Evolutionary conservation across 2,113 vertebrate genomes (phyloP).

Genomic region (Pao palembangensis): DNA sequence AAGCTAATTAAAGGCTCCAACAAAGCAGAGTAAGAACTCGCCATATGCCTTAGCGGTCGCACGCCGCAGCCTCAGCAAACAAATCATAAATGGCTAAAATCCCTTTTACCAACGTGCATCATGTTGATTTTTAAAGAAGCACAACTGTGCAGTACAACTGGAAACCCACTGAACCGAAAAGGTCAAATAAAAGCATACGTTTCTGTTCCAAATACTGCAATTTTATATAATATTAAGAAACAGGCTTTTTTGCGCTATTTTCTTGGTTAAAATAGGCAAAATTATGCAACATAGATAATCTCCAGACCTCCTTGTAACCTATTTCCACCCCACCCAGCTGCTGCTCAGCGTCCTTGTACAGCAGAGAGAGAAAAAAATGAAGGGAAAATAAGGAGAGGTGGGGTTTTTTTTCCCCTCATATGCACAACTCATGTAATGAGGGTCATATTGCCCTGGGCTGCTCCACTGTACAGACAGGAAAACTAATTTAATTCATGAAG

Average conservation of each 20-base stretch:
- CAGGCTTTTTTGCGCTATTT: neutral
- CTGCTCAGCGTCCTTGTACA: slow-evolving; percentile 17
- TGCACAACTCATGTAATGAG: slow-evolving; percentile 61
- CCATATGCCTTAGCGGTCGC: slow-evolving; percentile 58
- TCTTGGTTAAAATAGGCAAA: neutral
- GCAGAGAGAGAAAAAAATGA: slow-evolving; percentile 8
- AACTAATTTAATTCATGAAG: slow-evolving; percentile 64
- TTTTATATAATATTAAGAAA: too few species aligned
- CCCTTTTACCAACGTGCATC: slow-evolving; percentile 9
- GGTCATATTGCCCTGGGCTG: slow-evolving; percentile 53
- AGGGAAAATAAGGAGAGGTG: slow-evolving; percentile 47
- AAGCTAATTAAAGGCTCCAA: slow-evolving; percentile 60
- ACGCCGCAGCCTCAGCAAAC: slow-evolving; percentile 46
- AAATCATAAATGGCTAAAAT: slow-evolving; percentile 29
- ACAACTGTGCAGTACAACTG: slow-evolving; percentile 1
- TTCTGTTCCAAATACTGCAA: too few species aligned
- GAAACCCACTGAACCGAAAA: slow-evolving; percentile 20
- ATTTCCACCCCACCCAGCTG: slow-evolving; percentile 21
- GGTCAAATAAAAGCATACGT: neutral
- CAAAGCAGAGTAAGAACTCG: slow-evolving; percentile 36
- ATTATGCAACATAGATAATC: too few species aligned
- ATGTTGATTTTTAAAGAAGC: neutral
- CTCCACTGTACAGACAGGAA: slow-evolving; percentile 53
- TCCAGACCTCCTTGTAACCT: slow-evolving; percentile 7
- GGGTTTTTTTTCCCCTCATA: slow-evolving; percentile 35